These are phyloP conservation scores for Australoheros scitulus DNA, from an alignment of 2,113 vertebrate genomes.

Conservation along the genomic window DNA sequence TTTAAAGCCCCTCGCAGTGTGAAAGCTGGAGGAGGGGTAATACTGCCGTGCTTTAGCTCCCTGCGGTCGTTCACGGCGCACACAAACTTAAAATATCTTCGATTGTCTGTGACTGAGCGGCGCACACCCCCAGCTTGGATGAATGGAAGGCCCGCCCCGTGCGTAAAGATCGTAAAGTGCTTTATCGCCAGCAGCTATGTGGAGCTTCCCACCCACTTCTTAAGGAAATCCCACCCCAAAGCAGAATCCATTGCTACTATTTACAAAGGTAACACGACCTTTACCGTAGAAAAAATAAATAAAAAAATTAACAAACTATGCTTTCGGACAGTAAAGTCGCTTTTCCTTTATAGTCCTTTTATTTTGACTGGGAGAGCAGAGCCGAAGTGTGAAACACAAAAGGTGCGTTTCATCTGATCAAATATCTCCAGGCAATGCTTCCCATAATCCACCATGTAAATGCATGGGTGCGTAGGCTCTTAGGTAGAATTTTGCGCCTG, in stretches of 20 bases:
- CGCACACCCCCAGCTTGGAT: slow-evolving; percentile 69
- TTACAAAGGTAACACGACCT: background rate
- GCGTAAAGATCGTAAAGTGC: slow-evolving; percentile 59
- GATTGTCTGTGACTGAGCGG: slow-evolving; percentile 70
- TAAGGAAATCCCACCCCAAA: slow-evolving; percentile 43
- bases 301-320: background rate
- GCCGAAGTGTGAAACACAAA: background rate
- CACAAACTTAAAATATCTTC: slow-evolving; percentile 79
- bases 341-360: background rate
- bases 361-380: background rate
- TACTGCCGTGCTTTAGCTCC: slow-evolving; percentile 67
- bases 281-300: background rate
- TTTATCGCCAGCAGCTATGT: slow-evolving; percentile 13
- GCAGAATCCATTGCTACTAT: background rate
- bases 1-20: slow-evolving; percentile 25
- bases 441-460: background rate
- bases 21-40: slow-evolving; percentile 73
- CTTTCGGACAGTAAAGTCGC: background rate
- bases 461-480: background rate
- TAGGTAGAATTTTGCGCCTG: too few relatives aligned
- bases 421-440: background rate
- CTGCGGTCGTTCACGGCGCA: slow-evolving; percentile 68
- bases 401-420: background rate
- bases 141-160: slow-evolving; percentile 76
- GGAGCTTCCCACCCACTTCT: slow-evolving; percentile 45